Percentiles rank a stretch among this genome's conserved stretches.
phyloP scores from a whole-genome alignment of 2,888 invertebrate species.

The Galerucella pusilla region DNA sequence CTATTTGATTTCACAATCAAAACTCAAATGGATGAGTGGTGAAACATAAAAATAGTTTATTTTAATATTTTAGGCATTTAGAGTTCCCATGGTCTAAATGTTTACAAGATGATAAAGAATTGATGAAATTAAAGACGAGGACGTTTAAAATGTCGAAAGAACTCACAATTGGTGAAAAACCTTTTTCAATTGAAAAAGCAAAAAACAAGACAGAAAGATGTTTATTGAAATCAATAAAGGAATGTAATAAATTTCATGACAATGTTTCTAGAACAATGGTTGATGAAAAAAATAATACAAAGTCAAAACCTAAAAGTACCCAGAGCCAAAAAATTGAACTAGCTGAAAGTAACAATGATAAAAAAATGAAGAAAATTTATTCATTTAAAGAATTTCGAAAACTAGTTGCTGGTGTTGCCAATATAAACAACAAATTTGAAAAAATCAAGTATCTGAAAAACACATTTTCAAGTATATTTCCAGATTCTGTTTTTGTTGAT shows the following conservation, averaged over 20 bases:
- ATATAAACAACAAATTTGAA: slow-evolving; percentile 80
- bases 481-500: slow-evolving; percentile 66
- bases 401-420: slow-evolving; percentile 82
- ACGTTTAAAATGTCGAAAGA: slow-evolving; percentile 60
- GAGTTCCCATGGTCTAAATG: too few species aligned
- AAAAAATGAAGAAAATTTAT: slow-evolving; percentile 67
- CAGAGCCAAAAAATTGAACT: slow-evolving; percentile 20
- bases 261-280: slow-evolving; percentile 34
- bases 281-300: slow-evolving; percentile 49
- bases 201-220: slow-evolving; percentile 88
- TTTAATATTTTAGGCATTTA: too few species aligned
- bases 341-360: not conserved
- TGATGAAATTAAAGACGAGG: too few species aligned
- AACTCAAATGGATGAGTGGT: too few species aligned
- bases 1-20: too few species aligned
- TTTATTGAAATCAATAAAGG: slow-evolving; percentile 62
- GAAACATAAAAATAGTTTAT: too few species aligned
- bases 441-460: slow-evolving; percentile 81
- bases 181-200: slow-evolving; percentile 81
- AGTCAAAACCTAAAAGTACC: slow-evolving; percentile 27
- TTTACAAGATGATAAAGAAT: too few species aligned
- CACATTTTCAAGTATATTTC: slow-evolving; percentile 73
- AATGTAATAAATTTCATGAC: slow-evolving; percentile 66
- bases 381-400: slow-evolving; percentile 81
- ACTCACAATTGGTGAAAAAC: slow-evolving; percentile 64